A percentile compares a stretch with the other conserved stretches of the same genome.
phyloP scores from a whole-genome alignment of 2,888 invertebrate species.

The Trachelus stipa region DNA sequence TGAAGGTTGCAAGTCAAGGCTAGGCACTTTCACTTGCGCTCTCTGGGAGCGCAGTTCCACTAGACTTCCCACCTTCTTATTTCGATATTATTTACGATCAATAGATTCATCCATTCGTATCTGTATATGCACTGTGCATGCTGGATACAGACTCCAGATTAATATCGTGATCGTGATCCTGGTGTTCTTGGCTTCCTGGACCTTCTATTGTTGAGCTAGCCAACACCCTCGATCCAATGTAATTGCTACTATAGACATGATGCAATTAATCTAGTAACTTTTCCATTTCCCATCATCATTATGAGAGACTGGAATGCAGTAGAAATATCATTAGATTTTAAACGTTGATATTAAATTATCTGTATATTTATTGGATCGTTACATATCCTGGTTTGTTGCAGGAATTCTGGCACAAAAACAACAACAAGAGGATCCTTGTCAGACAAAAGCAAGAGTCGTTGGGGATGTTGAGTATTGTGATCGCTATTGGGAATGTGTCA shows the following conservation, averaged over 20 bases:
- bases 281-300: background rate
- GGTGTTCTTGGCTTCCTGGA: background rate
- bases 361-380: background rate
- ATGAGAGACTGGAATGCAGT: background rate
- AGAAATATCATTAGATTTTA: background rate
- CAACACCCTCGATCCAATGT: background rate
- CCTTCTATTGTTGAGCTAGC: background rate
- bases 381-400: slow-evolving; percentile 26
- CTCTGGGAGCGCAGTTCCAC: slow-evolving; percentile 56
- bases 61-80: slow-evolving; percentile 55
- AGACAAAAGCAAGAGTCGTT: slow-evolving; percentile 80
- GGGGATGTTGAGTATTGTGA: slow-evolving; percentile 86
- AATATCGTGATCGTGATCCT: background rate
- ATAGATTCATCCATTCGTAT: background rate
- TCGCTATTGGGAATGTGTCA: slow-evolving; percentile 88
- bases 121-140: background rate
- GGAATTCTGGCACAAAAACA: slow-evolving; percentile 57
- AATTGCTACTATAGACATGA: background rate
- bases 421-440: slow-evolving; percentile 83
- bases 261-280: background rate
- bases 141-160: background rate
- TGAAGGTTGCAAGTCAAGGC: slow-evolving; percentile 66
- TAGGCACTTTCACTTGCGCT: slow-evolving; percentile 58
- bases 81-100: slow-evolving; percentile 12
- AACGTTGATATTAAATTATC: background rate